These are phyloP conservation scores for Siniperca scherzeri DNA, from an alignment of 2,797 vertebrate species.

Conservation along the genomic window DNA sequence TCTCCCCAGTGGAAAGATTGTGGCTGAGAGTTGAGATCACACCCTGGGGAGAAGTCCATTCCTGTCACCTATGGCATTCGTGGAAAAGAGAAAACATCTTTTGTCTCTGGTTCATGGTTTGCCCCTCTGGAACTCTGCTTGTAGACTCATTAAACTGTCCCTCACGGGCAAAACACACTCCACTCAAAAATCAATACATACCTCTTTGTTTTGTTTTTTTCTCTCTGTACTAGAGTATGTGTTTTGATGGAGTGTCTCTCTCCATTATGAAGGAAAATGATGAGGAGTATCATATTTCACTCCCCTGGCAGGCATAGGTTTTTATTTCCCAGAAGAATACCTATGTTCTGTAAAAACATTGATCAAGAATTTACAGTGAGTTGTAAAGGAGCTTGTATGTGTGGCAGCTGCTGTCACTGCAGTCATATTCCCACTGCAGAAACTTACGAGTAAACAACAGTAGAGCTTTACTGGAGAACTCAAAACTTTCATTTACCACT, in stretches of 20 bases:
- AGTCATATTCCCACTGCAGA: slow-evolving; percentile 51
- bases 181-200: slow-evolving; percentile 83
- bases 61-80: slow-evolving; percentile 61
- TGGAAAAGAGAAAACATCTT: slow-evolving; percentile 75
- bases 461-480: slow-evolving; percentile 40
- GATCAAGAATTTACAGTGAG: slow-evolving; percentile 74
- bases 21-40: slow-evolving; percentile 51
- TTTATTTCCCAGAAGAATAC: slow-evolving; percentile 80
- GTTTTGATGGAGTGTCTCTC: slow-evolving; percentile 77
- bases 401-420: slow-evolving; percentile 57
- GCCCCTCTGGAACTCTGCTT: slow-evolving; percentile 76
- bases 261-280: slow-evolving; percentile 77
- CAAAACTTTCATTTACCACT: slow-evolving; percentile 40
- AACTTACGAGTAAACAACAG: slow-evolving; percentile 39
- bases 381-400: slow-evolving; percentile 58
- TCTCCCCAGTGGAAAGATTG: slow-evolving; percentile 47
- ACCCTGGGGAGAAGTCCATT: slow-evolving; percentile 54
- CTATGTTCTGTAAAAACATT: slow-evolving; percentile 66
- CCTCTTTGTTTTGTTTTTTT: slow-evolving; percentile 54
- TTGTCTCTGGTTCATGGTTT: slow-evolving; percentile 72
- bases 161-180: slow-evolving; percentile 80
- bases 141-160: slow-evolving; percentile 86
- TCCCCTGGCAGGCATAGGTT: slow-evolving; percentile 64
- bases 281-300: slow-evolving; percentile 73
- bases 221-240: slow-evolving; percentile 49